Evolutionary conservation across 2,113 vertebrate genomes (phyloP).

Genomic region (Budorcas taxicolor): DNA sequence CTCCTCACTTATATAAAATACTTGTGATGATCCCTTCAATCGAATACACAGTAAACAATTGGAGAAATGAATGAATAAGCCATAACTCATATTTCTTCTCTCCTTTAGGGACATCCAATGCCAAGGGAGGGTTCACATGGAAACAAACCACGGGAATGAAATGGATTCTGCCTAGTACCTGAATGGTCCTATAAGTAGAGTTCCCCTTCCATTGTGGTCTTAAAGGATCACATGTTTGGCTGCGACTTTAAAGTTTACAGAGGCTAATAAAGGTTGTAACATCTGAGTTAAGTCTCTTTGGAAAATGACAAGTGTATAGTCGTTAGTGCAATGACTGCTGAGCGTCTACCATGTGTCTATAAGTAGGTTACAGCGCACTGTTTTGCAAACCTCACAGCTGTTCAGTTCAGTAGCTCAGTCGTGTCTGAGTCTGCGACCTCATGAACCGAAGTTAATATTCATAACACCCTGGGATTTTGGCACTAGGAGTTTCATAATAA

Average conservation of each 20-base stretch:
- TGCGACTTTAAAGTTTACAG: background rate
- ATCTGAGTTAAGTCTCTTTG: background rate
- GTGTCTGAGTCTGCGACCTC: too few relatives aligned
- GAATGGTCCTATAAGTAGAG: background rate
- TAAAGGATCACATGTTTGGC: background rate
- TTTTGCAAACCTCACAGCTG: background rate
- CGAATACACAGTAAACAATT: fast-evolving
- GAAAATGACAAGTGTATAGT: background rate
- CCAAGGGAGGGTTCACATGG: background rate
- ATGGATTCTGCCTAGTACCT: background rate
- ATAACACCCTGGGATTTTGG: background rate
- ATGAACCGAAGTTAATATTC: background rate
- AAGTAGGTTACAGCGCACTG: background rate
- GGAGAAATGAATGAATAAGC: background rate
- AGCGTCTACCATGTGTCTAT: background rate
- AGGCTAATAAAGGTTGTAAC: background rate
- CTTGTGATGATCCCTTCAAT: too few relatives aligned
- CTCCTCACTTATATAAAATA: background rate
- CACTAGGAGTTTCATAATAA: background rate
- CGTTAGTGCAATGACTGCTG: background rate
- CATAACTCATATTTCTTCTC: background rate
- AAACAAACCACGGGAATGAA: background rate
- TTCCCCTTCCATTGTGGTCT: background rate
- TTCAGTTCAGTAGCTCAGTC: too few relatives aligned
- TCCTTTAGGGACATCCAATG: background rate